Base-by-base conservation (phyloP, 2,797 vertebrate species). In the Neopelma chrysocephalum region DNA sequence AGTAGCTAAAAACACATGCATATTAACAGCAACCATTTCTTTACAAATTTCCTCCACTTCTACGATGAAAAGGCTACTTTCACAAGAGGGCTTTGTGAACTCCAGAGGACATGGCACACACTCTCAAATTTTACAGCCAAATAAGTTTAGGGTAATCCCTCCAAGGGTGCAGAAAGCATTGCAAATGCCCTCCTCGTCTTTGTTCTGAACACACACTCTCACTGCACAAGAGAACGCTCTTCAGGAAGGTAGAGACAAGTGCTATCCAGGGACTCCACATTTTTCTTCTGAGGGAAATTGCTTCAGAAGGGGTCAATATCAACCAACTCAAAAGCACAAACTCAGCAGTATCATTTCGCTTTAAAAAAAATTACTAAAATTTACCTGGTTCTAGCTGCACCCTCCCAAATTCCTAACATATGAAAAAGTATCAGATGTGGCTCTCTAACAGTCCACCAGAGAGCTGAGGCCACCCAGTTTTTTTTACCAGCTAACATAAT, bases 141-240 rank as follows among this genome's bases (percentile, higher is more conserved):
- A 1, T 20, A 60, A 81, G 48, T 73, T 56, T 42, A 51, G 66
- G 61, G 57, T 75, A 56, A 23, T n/a, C 65, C 54, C 51, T 68
- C 21, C 53, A 72, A 21, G 21, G 26, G 12, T 12, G 0, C 4
- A 3, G 56, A 77, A 82, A 54, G 42, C 47, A 43, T 15, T 32
- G 12, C 32, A 68, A 68, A 82, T 45, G 5, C 58, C 38, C 45
- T 72, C 73, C 38, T 82, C 8, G 0, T 31, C 53, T 14, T 51
- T 19, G 23, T 21, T 75, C 45, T 20, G 38, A 89, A 71, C 48
- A 48, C 1, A 0, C 17, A 9, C 32, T 70, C 40, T 22, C 38
- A 64, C 6, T 0, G 1, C 5, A 22, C 15, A n/a, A n/a, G 31
- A 62, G 9, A 79, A 72, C 0, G 0, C 11, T 27, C 34, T 50